Conservation (phyloP, 1,140 invertebrate genomes). For the Hydropsyche tenuis region DNA sequence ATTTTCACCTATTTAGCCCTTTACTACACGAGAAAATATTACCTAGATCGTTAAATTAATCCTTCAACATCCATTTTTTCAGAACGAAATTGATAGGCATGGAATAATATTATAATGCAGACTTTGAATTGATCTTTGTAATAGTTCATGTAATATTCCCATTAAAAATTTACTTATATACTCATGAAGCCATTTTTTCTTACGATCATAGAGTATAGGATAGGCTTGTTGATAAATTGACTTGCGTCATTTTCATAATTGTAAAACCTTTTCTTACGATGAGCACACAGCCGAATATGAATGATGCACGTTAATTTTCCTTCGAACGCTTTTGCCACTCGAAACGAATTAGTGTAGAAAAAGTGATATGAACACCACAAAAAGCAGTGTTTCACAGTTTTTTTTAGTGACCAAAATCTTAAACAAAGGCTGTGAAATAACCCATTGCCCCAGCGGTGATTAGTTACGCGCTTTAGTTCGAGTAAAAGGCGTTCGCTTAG, state of each 20-base stretch:
- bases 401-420: not conserved
- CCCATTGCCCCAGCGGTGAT: slow-evolving; percentile 22
- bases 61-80: too few species aligned
- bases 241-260: not conserved
- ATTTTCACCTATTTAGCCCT: too few species aligned
- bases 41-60: too few species aligned
- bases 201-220: not conserved
- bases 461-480: slow-evolving; percentile 19
- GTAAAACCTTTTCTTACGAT: slow-evolving; percentile 1
- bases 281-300: not conserved
- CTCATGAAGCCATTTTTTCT: not conserved
- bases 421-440: slow-evolving; percentile 26
- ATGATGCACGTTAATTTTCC: slow-evolving; percentile 1
- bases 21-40: too few species aligned
- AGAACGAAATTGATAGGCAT: too few species aligned
- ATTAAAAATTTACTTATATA: not conserved
- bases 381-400: slow-evolving; percentile 1
- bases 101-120: too few species aligned
- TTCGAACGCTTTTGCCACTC: slow-evolving; percentile 1
- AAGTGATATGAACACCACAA: not conserved
- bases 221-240: not conserved
- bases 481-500: slow-evolving; percentile 7
- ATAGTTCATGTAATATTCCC: too few species aligned
- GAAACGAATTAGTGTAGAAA: slow-evolving; percentile 12
- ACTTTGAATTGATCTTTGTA: too few species aligned